A percentile compares a stretch with the other conserved stretches of the same genome.
phyloP scores from a whole-genome alignment of 2,113 vertebrate species.

The Lophochroa leadbeateri region DNA sequence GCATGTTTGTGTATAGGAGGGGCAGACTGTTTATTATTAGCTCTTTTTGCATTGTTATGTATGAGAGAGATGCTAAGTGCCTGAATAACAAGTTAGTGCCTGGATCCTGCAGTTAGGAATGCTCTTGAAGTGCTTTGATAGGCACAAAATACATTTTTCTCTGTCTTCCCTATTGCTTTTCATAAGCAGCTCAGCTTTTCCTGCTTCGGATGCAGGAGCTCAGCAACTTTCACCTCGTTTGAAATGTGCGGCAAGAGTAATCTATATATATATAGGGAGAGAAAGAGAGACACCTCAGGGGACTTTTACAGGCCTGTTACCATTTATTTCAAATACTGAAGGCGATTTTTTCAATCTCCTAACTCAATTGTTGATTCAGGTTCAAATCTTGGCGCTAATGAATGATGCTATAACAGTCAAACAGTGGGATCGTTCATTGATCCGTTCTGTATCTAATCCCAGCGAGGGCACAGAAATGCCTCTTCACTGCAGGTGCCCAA shows the following conservation, averaged over 20 bases:
- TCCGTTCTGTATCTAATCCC: constrained; percentile 45
- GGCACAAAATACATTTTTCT: not conserved
- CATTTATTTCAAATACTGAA: constrained; percentile 12
- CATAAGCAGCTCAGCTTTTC: constrained; percentile 11
- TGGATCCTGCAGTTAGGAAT: not conserved
- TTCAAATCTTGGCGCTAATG: constrained; percentile 38
- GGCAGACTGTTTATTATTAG: constrained; percentile 40
- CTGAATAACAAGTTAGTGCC: constrained; percentile 22
- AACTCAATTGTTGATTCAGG: constrained; percentile 40
- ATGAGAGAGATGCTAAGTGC: not conserved
- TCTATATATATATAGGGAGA: not conserved
- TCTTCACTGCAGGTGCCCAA: constrained; percentile 21
- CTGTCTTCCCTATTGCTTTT: not conserved
- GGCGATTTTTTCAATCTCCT: constrained; percentile 4
- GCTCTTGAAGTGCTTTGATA: constrained; percentile 1
- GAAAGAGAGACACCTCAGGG: constrained; percentile 11
- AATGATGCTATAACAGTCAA: not conserved
- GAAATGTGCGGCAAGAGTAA: constrained; percentile 1
- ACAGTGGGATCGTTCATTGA: not conserved
- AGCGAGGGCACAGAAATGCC: constrained; percentile 27
- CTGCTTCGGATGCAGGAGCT: not conserved
- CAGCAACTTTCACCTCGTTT: constrained; percentile 43
- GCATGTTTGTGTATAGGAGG: not conserved
- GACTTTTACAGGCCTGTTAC: constrained; percentile 1
- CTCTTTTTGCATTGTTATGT: constrained; percentile 14